Conservation (phyloP, 2,888 invertebrate species). For the Acanthoscelides obtectus region DNA sequence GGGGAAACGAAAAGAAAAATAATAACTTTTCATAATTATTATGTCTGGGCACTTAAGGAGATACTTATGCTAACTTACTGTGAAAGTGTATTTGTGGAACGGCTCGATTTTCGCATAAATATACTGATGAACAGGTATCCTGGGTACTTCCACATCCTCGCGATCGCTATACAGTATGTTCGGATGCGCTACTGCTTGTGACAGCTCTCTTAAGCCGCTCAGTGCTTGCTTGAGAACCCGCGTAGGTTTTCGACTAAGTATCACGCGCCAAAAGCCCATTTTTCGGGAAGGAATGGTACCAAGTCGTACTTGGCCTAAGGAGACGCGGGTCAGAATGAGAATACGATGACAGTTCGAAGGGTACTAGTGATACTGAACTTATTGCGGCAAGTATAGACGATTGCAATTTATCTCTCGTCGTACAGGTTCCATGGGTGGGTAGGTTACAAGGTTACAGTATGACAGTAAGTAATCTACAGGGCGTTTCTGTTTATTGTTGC, state of each 20-base stretch:
- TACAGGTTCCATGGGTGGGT: not conserved
- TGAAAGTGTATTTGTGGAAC: slow-evolving; percentile 48
- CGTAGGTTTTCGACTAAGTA: not conserved
- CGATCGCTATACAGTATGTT: slow-evolving; percentile 40
- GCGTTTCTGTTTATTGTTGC: too few species aligned
- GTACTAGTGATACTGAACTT: not conserved
- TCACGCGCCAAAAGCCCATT: not conserved
- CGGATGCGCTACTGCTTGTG: not conserved
- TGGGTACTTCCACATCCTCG: slow-evolving; percentile 51
- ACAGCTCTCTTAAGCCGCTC: not conserved
- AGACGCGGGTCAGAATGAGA: not conserved
- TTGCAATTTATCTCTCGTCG: not conserved
- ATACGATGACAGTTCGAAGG: not conserved
- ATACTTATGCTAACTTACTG: slow-evolving; percentile 35
- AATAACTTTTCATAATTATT: too few species aligned
- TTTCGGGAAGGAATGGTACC: not conserved
- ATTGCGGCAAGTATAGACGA: not conserved
- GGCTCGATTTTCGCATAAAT: slow-evolving; percentile 47
- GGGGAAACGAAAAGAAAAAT: too few species aligned
- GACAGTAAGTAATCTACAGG: too few species aligned
- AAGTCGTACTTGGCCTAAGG: too few species aligned
- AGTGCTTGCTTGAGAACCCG: not conserved
- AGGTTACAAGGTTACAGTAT: not conserved
- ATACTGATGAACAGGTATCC: slow-evolving; percentile 52
- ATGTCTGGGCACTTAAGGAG: too few species aligned